Base-by-base conservation (phyloP, 2,113 vertebrate species). In the Osmerus eperlanus region DNA sequence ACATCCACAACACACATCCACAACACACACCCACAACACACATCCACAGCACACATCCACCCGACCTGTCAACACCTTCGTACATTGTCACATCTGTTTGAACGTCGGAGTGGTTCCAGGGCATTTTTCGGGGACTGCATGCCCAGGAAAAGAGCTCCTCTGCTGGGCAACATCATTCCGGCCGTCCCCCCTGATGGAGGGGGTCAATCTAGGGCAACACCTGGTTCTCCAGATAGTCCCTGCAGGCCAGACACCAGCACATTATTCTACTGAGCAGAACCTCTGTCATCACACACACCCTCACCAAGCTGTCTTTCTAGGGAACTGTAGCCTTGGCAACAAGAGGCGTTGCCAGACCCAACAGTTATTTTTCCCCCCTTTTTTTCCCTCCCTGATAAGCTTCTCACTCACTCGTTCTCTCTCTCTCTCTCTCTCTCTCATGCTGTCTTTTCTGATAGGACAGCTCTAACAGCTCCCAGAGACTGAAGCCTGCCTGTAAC, bases 271-370 rank as follows among this genome's bases (percentile, higher is more conserved):
- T 68, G 67, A 29, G 41, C 60, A 25, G 21, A 28, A 23, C 23
- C 60, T 29, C 60, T 25, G 7, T 47, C 41, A 36, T 6, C 18
- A 52, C 52, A 65, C 53, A 70, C 29, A 58, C 28, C 16, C 16
- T 2, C 68, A 68, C 23, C 2, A 63, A 56, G 54, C 56, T 15
- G n/a, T 55, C 18, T 76, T 66, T 73, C 65, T 32, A 65, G 63
- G 70, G 65, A 67, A 28, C 69, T 16, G 82, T 75, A 77, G 65
- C 64, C 74, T 74, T 72, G 77, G 77, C 71, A 84, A 81, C 79
- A 58, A 32, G 72, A 76, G 36, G 76, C 62, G 66, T 72, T 78
- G 54, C 71, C 68, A 69, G 76, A 70, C 62, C 68, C 66, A 61
- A 70, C 55, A 19, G n/a, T 25, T 25, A 56, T 66, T 58, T n/a